Conservation (phyloP, 92 coral and sea anemone species). For the Porites lobata region DNA sequence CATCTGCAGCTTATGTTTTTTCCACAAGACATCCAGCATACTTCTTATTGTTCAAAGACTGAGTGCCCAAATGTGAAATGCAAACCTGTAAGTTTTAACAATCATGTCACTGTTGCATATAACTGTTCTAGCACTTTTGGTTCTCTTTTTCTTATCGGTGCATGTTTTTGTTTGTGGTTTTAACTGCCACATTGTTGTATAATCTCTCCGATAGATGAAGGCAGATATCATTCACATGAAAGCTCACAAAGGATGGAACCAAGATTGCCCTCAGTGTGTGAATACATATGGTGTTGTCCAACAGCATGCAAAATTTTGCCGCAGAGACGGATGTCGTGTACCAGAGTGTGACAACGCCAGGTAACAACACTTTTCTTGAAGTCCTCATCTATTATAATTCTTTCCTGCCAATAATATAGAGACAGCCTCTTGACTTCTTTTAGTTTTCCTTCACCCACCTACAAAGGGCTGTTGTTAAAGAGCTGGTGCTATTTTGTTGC, state of each 20-base stretch:
- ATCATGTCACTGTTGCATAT: neutral
- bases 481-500: no score
- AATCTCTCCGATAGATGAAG: slow-evolving; percentile 6
- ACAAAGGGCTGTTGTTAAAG: no score
- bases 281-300: slow-evolving; percentile 4
- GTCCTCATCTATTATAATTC: no score
- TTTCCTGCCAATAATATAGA: no score
- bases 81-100: slow-evolving; percentile 40
- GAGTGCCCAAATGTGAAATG: slow-evolving; percentile 54
- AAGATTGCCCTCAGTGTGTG: slow-evolving; percentile 18
- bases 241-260: slow-evolving; percentile 21
- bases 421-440: no score
- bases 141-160: neutral
- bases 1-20: slow-evolving; percentile 15
- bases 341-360: slow-evolving; percentile 41
- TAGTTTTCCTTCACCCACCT: no score
- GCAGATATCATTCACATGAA: slow-evolving; percentile 26
- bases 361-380: neutral
- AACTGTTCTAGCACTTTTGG: neutral
- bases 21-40: slow-evolving; percentile 64
- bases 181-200: neutral
- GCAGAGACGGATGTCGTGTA: slow-evolving; percentile 27
- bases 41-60: slow-evolving; percentile 51
- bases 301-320: slow-evolving; percentile 39
- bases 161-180: neutral